Conservation (phyloP, 1,140 invertebrate species). For the Pectinophora gossypiella region DNA sequence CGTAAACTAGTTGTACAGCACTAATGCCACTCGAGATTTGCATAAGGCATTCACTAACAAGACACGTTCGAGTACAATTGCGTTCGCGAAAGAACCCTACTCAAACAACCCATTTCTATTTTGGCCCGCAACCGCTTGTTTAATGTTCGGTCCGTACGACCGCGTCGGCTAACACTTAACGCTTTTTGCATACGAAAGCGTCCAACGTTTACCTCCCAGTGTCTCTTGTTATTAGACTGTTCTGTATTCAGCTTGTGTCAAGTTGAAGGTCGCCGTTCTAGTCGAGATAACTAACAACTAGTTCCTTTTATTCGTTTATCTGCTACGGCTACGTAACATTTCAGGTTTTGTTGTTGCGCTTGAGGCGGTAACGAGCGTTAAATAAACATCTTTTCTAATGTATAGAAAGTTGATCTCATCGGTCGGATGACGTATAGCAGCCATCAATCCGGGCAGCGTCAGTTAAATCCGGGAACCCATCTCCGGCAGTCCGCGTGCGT, state of each 20-base stretch:
- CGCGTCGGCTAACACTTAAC: conserved; percentile 70
- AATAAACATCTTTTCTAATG: conserved; percentile 13
- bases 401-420: conserved; percentile 20
- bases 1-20: too few species aligned
- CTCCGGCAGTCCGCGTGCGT: conserved; percentile 9
- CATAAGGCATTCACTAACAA: conserved; percentile 70
- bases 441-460: conserved; percentile 16
- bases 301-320: conserved; percentile 35
- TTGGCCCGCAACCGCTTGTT: conserved; percentile 66
- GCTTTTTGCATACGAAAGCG: conserved; percentile 73
- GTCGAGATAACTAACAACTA: conserved; percentile 55
- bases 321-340: too few species aligned
- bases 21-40: conserved; percentile 43
- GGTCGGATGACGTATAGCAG: conserved; percentile 14
- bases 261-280: conserved; percentile 61
- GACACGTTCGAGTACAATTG: conserved; percentile 71
- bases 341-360: too few species aligned
- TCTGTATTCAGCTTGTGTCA: conserved; percentile 55
- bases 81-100: conserved; percentile 72
- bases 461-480: conserved; percentile 15
- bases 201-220: conserved; percentile 24
- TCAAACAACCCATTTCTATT: conserved; percentile 74
- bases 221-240: conserved; percentile 46
- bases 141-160: conserved; percentile 72
- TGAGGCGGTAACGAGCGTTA: too few species aligned